phyloP scores from a whole-genome alignment of 2,797 vertebrate genomes.

The Ispidina picta region DNA sequence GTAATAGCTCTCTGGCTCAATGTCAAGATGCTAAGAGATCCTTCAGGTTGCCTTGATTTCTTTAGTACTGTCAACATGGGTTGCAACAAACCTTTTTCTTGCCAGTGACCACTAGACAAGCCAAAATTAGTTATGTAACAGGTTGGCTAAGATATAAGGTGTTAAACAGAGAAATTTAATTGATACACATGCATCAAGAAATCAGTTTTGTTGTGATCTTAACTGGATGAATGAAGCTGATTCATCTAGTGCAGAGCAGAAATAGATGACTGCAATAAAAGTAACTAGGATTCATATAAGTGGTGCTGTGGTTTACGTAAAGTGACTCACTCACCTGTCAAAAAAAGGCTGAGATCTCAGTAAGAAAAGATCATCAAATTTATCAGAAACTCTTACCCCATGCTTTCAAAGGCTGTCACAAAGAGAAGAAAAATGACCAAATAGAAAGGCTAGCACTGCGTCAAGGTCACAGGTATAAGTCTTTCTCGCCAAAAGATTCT shows the following conservation, averaged over 20 bases:
- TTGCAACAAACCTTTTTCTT: not conserved
- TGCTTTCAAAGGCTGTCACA: not conserved
- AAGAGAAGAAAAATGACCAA: slow-evolving; percentile 4
- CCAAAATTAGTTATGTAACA: not conserved
- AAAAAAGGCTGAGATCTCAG: not conserved
- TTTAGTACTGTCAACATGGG: not conserved
- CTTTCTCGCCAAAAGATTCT: not conserved
- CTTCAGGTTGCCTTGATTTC: not conserved
- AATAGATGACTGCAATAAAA: not conserved
- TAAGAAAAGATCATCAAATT: not conserved
- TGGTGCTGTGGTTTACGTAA: not conserved
- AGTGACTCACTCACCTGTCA: not conserved
- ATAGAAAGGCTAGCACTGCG: not conserved
- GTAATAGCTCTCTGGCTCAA: not conserved
- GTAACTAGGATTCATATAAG: not conserved
- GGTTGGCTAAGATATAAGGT: not conserved
- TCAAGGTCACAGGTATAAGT: slow-evolving; percentile 19
- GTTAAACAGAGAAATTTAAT: not conserved
- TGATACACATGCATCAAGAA: not conserved
- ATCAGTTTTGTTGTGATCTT: not conserved
- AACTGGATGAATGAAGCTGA: not conserved
- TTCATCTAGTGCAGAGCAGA: not conserved
- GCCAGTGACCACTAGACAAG: not conserved
- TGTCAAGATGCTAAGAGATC: not conserved
- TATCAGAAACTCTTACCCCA: not conserved